phyloP scores from a whole-genome alignment of 2,888 invertebrate genomes.

The Trachelus troglodyta region DNA sequence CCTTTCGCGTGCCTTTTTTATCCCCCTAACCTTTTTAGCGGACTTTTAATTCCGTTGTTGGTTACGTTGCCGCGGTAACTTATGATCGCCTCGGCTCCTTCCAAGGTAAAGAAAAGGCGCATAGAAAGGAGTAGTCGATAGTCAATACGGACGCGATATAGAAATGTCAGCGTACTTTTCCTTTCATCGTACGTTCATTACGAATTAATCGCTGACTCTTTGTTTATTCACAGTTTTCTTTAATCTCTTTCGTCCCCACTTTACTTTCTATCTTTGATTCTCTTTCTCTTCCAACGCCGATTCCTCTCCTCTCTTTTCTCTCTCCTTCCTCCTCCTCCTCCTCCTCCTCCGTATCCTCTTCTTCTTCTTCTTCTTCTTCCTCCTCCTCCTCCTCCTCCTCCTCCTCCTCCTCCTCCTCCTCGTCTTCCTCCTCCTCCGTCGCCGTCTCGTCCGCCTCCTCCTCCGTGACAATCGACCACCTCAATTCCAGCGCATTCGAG shows the following conservation, averaged over 20 bases:
- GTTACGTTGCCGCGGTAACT: constrained; percentile 12
- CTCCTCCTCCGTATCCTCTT: constrained; percentile 25
- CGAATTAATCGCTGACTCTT: neutral
- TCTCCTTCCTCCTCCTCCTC: constrained; percentile 17
- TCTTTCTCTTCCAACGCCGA: constrained; percentile 7
- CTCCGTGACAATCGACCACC: constrained; percentile 4
- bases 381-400: constrained; percentile 16
- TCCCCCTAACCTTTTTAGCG: constrained; percentile 61
- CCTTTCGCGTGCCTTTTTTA: constrained; percentile 63
- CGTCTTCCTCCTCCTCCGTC: constrained; percentile 7
- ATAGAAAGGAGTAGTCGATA: constrained; percentile 18
- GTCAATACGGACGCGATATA: neutral
- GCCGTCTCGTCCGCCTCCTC: constrained; percentile 9
- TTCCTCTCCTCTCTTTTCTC: constrained; percentile 8
- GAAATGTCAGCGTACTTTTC: neutral
- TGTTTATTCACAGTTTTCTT: constrained; percentile 13
- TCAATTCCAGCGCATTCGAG: constrained; percentile 5
- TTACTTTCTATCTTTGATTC: constrained; percentile 6
- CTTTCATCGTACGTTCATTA: neutral
- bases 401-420: constrained; percentile 19
- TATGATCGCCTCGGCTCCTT: constrained; percentile 20
- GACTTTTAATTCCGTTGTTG: constrained; percentile 52
- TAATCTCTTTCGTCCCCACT: constrained; percentile 14
- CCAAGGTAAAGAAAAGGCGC: constrained; percentile 23
- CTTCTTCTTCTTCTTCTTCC: constrained; percentile 25